Base-by-base conservation (phyloP, 2,797 vertebrate species). In the Lophius americanus region DNA sequence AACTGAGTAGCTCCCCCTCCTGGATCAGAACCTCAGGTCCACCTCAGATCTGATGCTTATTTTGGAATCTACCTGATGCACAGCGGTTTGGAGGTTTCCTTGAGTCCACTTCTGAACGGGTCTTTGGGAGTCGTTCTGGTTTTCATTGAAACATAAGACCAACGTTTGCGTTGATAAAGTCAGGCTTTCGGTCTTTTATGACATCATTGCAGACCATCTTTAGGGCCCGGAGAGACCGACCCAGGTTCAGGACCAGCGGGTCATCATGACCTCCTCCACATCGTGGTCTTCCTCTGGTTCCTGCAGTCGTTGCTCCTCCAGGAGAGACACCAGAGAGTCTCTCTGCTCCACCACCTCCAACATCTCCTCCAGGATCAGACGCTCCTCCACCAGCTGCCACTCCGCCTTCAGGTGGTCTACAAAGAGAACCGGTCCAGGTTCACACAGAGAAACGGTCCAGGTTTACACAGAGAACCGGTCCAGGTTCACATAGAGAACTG, bases 341-440 rank as follows among this genome's bases (percentile, higher is more conserved):
- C 98, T 94, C 91, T 98, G 96, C 86, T 98, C 96, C 73, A 99
- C 96, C 64, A 99, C 96, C 14, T 98, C 96, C 79, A 99, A 82
- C 98, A 99, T 99, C 92, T 99, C 97, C 0, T 96, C 96, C 84
- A 99, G 89, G 85, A 98, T 96, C 78, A 88, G 89, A 68, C 95
- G 96, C 89, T 99, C 98, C 79, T 98, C 96, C 0, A 90, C 83
- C 70, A 99, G 88, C 88, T 99, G 95, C 61, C 91, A 91, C 10
- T 95, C 95, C 0, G 89, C 93, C 86, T 99, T 99, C 78, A 98
- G 89, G 61, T 97, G 94, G 89, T 99, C 98, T 99, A 32, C 4
- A 58, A 9, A 36, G n/a, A 46, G 5, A 36, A 37, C 5, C n/a
- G 38, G 6, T 13, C 12, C 43, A 42, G n/a, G 4, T 23, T 23